Percentiles rank a stretch among this genome's conserved stretches.
Conservation (phyloP, 2,797 vertebrate species). For the Vespertilio murinus region DNA sequence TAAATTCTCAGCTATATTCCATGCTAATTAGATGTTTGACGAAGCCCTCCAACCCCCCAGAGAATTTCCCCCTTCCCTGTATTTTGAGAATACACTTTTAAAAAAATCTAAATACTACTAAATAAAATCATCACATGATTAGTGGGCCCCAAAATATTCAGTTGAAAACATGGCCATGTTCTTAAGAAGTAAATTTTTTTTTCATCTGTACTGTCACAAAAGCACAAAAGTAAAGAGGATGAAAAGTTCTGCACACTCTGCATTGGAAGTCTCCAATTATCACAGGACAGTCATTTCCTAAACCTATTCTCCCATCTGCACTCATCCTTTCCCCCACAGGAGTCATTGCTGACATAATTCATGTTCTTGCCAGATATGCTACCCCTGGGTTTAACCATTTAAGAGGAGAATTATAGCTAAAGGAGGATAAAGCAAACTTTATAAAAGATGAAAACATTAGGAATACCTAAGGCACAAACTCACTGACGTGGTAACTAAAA, state of each 20-base stretch:
- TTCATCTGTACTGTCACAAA: neutral
- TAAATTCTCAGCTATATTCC: neutral
- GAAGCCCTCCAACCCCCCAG: neutral
- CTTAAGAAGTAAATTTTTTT: constrained; percentile 6
- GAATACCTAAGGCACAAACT: constrained; percentile 37
- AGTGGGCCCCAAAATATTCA: neutral
- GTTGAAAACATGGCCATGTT: neutral
- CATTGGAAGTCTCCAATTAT: neutral
- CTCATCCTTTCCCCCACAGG: neutral
- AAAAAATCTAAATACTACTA: neutral
- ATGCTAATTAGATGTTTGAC: neutral
- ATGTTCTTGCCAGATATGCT: neutral
- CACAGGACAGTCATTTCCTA: neutral
- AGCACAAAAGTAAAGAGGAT: neutral
- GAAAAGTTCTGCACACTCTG: neutral
- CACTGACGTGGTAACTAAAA: constrained; percentile 23
- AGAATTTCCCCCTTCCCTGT: neutral
- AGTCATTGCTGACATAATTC: neutral
- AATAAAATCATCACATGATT: neutral
- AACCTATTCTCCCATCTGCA: neutral
- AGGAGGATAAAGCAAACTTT: constrained; percentile 10
- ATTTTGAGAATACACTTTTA: neutral
- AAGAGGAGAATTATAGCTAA: neutral
- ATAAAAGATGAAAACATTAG: neutral
- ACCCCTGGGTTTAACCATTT: neutral